These are phyloP conservation scores for Mus caroli DNA, from an alignment of 2,797 vertebrate genomes.

Conservation along the genomic window DNA sequence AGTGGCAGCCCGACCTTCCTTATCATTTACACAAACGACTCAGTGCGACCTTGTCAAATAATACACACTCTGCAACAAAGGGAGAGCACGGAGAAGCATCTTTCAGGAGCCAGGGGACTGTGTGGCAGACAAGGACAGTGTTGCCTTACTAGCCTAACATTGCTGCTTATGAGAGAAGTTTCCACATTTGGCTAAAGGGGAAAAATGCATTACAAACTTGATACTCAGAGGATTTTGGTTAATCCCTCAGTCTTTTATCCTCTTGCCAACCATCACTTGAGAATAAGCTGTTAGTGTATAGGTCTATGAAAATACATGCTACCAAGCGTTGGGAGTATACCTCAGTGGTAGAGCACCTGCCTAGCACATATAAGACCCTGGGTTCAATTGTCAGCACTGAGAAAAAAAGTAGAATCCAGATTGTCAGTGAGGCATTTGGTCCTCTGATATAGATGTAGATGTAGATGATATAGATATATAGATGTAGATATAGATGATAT, in stretches of 20 bases:
- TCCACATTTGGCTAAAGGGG: background rate
- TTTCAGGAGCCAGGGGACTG: background rate
- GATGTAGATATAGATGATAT: background rate
- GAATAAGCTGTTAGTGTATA: background rate
- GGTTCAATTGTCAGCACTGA: background rate
- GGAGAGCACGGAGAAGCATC: background rate
- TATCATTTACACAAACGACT: background rate
- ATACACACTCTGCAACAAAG: conserved; percentile 18
- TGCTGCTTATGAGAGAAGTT: background rate
- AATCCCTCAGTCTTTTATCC: conserved; percentile 54
- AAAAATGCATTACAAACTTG: conserved; percentile 17
- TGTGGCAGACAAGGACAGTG: background rate
- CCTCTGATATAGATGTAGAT: background rate
- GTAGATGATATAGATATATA: too few species aligned
- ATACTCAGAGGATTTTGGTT: conserved; percentile 38
- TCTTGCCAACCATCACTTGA: conserved; percentile 23
- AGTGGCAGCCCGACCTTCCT: background rate
- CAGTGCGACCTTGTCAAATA: background rate
- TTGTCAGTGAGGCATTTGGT: background rate
- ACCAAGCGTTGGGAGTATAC: background rate
- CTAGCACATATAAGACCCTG: background rate
- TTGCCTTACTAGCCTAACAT: background rate
- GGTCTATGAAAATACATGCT: background rate
- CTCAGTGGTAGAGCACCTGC: background rate
- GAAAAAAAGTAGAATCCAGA: background rate